Evolutionary conservation across 2,888 invertebrate genomes (phyloP).

Genomic region (Dascillus cervinus): DNA sequence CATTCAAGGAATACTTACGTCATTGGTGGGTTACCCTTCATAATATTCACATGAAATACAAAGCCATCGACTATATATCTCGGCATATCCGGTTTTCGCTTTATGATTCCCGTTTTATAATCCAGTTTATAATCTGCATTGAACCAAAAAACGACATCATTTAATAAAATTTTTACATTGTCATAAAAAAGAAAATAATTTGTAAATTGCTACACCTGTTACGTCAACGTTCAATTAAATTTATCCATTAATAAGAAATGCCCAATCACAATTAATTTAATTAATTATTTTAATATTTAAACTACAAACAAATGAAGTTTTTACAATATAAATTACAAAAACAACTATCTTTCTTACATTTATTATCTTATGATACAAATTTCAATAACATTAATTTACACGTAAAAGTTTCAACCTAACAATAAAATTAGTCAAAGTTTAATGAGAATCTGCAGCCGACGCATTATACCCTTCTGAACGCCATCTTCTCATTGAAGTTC

Average conservation of each 20-base stretch:
- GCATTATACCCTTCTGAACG: conserved; percentile 15
- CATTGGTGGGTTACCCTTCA: conserved; percentile 38
- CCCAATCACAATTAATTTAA: too few relatives aligned
- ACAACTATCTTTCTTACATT: neutral
- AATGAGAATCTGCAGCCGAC: neutral
- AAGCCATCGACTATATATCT: conserved; percentile 40
- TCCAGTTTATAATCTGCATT: conserved; percentile 6
- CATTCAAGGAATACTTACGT: conserved; percentile 29
- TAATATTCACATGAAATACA: conserved; percentile 40
- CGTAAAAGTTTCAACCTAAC: neutral
- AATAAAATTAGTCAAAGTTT: neutral
- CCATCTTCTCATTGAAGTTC: conserved; percentile 24
- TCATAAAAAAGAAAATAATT: too few relatives aligned
- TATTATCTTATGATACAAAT: neutral
- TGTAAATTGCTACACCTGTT: too few relatives aligned
- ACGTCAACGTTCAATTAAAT: too few relatives aligned
- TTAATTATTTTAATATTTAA: too few relatives aligned
- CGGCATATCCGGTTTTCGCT: conserved; percentile 36
- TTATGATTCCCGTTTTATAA: too few relatives aligned
- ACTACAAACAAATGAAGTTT: neutral
- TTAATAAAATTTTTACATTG: too few relatives aligned
- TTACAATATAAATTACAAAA: neutral
- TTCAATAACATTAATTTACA: neutral
- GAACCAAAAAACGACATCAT: too few relatives aligned
- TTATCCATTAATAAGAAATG: too few relatives aligned